A percentile compares a stretch with the other conserved stretches of the same genome.
Conservation (phyloP, 2,113 vertebrate genomes). For the Neomonachus schauinslandi region DNA sequence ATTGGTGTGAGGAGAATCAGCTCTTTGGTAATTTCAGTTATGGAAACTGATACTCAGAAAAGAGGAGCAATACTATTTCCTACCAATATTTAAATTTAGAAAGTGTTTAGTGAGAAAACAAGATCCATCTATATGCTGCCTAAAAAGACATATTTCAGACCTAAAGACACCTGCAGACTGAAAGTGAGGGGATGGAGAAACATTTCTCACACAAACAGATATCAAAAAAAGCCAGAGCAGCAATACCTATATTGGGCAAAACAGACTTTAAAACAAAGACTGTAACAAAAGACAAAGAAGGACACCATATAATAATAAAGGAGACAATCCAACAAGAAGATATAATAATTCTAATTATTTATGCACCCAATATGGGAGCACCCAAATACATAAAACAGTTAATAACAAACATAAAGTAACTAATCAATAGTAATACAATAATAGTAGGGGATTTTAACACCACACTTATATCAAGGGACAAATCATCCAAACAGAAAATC, state of each 20-base stretch:
- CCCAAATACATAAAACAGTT: background rate
- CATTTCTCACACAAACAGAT: background rate
- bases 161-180: background rate
- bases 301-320: background rate
- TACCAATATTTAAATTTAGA: background rate
- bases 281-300: background rate
- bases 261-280: background rate
- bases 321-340: background rate
- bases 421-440: background rate
- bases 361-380: background rate
- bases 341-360: background rate
- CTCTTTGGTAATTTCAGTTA: background rate
- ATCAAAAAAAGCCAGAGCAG: background rate
- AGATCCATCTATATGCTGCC: background rate
- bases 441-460: background rate
- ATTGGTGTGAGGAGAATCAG: background rate
- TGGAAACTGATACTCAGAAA: background rate
- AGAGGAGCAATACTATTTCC: background rate
- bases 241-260: background rate
- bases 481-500: background rate
- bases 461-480: background rate
- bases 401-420: background rate
- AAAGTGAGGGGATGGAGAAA: background rate
- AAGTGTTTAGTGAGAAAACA: background rate
- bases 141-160: background rate